Conservation (phyloP, 1,140 invertebrate genomes). For the Caerostris extrusa region DNA sequence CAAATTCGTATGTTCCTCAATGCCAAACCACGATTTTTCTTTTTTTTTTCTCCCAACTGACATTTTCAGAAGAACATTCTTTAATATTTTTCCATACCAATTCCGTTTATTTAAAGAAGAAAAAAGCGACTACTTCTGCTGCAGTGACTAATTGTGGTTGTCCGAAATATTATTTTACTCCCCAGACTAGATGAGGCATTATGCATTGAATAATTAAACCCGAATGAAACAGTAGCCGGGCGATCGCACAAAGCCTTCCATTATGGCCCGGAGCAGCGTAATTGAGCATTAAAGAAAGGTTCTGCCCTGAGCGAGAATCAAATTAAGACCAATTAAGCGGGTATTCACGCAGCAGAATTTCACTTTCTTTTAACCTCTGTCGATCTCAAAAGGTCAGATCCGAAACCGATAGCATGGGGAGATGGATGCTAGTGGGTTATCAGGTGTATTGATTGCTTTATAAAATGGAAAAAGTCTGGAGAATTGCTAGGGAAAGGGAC, state of each 20-base stretch:
- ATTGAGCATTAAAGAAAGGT: conserved; percentile 22
- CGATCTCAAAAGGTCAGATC: neutral
- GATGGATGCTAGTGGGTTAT: neutral
- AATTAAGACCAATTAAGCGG: conserved; percentile 39
- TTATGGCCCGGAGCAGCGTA: neutral
- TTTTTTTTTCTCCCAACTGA: neutral
- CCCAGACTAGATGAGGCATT: neutral
- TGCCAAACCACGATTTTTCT: neutral
- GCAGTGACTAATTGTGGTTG: conserved; percentile 1
- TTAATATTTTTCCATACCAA: neutral
- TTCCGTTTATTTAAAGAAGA: conserved; percentile 11
- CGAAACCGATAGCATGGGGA: neutral
- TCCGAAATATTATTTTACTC: neutral
- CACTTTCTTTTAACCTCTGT: conserved; percentile 37
- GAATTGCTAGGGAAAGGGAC: too few species aligned
- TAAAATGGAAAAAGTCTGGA: too few species aligned
- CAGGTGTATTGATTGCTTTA: neutral
- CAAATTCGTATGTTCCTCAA: neutral
- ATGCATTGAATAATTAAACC: conserved; percentile 43
- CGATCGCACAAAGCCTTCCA: neutral
- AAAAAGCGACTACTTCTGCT: neutral
- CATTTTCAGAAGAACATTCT: neutral
- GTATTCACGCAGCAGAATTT: conserved; percentile 12
- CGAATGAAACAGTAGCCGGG: conserved; percentile 33
- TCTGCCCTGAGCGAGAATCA: conserved; percentile 24